Percentiles rank a stretch among this genome's conserved stretches.
These are phyloP conservation scores for Pomacea canaliculata DNA, from an alignment of 2,888 invertebrate species.

Conservation along the genomic window DNA sequence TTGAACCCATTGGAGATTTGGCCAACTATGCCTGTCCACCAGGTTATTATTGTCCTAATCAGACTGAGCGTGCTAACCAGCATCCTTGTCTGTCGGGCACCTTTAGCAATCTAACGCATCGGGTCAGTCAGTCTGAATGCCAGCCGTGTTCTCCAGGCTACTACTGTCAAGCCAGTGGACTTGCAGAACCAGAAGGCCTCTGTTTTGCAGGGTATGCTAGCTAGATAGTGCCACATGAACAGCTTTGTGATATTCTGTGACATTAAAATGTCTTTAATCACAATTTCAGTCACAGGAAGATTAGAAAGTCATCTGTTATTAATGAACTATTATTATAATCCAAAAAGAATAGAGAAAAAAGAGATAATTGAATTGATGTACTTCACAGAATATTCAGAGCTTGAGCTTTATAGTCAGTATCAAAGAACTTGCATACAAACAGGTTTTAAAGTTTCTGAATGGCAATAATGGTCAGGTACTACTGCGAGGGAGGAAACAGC, in stretches of 20 bases:
- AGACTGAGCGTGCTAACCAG: slow-evolving; percentile 50
- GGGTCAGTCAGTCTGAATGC: slow-evolving; percentile 48
- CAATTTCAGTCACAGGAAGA: no score
- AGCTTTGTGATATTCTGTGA: no score
- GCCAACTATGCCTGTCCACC: slow-evolving; percentile 51
- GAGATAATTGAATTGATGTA: no score
- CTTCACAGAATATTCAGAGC: no score
- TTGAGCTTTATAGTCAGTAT: no score
- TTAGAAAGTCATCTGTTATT: no score
- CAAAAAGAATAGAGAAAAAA: no score
- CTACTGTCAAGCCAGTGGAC: slow-evolving; percentile 63
- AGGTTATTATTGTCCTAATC: slow-evolving; percentile 59
- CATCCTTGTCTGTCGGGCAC: slow-evolving; percentile 63
- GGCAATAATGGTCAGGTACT: slow-evolving; percentile 43
- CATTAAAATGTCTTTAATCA: no score
- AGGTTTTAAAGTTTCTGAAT: no score
- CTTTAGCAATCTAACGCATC: slow-evolving; percentile 60
- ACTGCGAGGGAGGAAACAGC: slow-evolving; percentile 64
- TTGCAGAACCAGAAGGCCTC: slow-evolving; percentile 60
- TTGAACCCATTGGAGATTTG: slow-evolving; percentile 49
- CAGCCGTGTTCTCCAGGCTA: slow-evolving; percentile 63
- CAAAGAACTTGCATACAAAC: no score
- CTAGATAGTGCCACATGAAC: no score
- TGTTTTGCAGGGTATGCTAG: slow-evolving; percentile 62
- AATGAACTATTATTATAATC: no score